These are phyloP conservation scores for Drosophila rufa DNA, from an alignment of 1,140 invertebrate genomes.

Conservation along the genomic window DNA sequence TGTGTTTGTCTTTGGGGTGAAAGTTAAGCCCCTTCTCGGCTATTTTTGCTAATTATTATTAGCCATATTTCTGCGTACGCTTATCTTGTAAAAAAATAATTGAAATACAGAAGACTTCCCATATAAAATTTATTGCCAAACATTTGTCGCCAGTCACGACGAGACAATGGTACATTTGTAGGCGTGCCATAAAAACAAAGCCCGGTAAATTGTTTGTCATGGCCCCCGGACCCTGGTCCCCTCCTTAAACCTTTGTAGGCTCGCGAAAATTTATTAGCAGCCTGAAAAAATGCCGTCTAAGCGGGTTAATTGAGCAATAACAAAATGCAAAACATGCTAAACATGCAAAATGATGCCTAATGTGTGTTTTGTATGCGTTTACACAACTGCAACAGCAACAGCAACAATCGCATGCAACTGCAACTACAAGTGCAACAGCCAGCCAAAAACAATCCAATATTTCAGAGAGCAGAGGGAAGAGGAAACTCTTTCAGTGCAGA, in stretches of 20 bases:
- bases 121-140: slow-evolving; percentile 68
- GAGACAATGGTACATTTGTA: slow-evolving; percentile 61
- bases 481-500: slow-evolving; percentile 9
- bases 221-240: slow-evolving; percentile 3
- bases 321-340: slow-evolving; percentile 70
- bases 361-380: slow-evolving; percentile 65
- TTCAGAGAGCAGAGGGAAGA: too few species aligned
- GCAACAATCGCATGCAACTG: slow-evolving; percentile 18
- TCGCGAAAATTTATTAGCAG: slow-evolving; percentile 64
- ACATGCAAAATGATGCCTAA: slow-evolving; percentile 47
- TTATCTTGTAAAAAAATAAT: slow-evolving; percentile 35
- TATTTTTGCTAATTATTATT: slow-evolving; percentile 65
- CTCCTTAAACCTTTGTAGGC: slow-evolving; percentile 10
- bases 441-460: slow-evolving; percentile 23
- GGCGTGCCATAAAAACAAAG: slow-evolving; percentile 44
- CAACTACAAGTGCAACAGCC: slow-evolving; percentile 22
- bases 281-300: slow-evolving; percentile 48
- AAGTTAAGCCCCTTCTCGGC: slow-evolving; percentile 46
- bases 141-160: slow-evolving; percentile 53
- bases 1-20: slow-evolving; percentile 39
- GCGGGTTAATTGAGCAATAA: slow-evolving; percentile 77
- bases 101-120: slow-evolving; percentile 42
- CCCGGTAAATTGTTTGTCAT: slow-evolving; percentile 51
- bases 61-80: slow-evolving; percentile 29
- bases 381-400: slow-evolving; percentile 41